Conservation (phyloP, 2,888 invertebrate species). For the Odontocolon sp. region DNA sequence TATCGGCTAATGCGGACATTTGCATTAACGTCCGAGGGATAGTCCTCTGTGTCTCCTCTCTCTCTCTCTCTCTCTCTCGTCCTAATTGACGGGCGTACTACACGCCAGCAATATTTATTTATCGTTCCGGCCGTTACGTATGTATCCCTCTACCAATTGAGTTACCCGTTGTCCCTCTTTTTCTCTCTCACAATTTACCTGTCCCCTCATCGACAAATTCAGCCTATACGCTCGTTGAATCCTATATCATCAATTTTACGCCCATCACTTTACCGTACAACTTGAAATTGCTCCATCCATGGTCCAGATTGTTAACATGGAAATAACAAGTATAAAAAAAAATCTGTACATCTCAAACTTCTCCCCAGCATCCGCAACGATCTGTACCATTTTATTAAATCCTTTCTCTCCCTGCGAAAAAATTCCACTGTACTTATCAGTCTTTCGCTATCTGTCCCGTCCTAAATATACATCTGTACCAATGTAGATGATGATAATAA, state of each 20-base stretch:
- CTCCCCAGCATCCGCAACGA: too few species aligned
- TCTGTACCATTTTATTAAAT: too few species aligned
- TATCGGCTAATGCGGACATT: conserved; percentile 70
- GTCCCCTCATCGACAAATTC: conserved; percentile 35
- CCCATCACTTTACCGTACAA: conserved; percentile 38
- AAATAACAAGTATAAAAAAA: too few species aligned
- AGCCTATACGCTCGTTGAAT: conserved; percentile 10
- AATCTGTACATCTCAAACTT: too few species aligned
- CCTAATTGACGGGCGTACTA: conserved; percentile 47
- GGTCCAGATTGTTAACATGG: too few species aligned
- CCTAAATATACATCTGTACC: neutral
- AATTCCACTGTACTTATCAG: too few species aligned
- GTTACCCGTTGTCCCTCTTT: conserved; percentile 45
- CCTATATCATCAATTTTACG: conserved; percentile 5
- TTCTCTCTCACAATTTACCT: conserved; percentile 54
- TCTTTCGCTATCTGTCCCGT: neutral
- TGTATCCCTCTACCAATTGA: conserved; percentile 40
- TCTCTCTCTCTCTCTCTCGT: conserved; percentile 14
- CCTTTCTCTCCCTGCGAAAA: too few species aligned
- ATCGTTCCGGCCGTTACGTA: conserved; percentile 25
- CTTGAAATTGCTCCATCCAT: neutral
- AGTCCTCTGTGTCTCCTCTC: neutral
- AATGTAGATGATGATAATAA: too few species aligned
- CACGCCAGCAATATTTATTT: conserved; percentile 49
- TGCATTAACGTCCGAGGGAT: conserved; percentile 64